A percentile compares a stretch with the other conserved stretches of the same genome.
Evolutionary conservation across 2,888 invertebrate genomes (phyloP).

Genomic region (Mythimna impura): DNA sequence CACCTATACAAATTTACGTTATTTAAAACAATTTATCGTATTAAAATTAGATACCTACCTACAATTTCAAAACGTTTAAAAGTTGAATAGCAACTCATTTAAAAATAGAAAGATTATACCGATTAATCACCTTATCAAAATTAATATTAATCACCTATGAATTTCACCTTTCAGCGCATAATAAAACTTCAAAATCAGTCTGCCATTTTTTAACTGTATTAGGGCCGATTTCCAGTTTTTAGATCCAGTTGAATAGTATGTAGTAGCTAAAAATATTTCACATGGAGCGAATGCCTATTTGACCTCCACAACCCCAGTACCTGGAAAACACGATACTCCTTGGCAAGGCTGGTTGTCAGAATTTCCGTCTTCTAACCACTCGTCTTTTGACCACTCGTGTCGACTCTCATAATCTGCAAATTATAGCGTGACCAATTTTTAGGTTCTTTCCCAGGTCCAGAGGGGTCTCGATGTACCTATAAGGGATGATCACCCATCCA

Average conservation of each 20-base stretch:
- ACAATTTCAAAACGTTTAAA: conserved; percentile 1
- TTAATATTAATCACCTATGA: conserved; percentile 15
- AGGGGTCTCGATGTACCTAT: not conserved
- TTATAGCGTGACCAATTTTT: not conserved
- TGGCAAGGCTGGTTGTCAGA: too few species aligned
- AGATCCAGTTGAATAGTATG: too few species aligned
- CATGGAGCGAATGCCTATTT: too few species aligned
- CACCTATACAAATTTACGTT: too few species aligned
- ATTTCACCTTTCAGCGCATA: not conserved
- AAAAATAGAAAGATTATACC: conserved; percentile 4
- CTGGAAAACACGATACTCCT: too few species aligned
- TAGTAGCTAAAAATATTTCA: too few species aligned
- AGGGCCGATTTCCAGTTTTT: too few species aligned
- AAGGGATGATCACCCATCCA: not conserved
- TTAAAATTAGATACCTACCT: not conserved
- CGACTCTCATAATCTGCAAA: not conserved
- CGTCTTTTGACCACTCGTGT: too few species aligned
- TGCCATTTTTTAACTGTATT: too few species aligned
- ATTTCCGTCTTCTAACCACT: too few species aligned
- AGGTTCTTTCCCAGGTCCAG: not conserved
- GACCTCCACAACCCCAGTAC: too few species aligned
- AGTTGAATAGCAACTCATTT: not conserved
- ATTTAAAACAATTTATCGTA: not conserved
- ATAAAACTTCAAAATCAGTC: not conserved
- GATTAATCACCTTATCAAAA: not conserved